phyloP scores from a whole-genome alignment of 1,140 invertebrate species.

The Maniola jurtina region DNA sequence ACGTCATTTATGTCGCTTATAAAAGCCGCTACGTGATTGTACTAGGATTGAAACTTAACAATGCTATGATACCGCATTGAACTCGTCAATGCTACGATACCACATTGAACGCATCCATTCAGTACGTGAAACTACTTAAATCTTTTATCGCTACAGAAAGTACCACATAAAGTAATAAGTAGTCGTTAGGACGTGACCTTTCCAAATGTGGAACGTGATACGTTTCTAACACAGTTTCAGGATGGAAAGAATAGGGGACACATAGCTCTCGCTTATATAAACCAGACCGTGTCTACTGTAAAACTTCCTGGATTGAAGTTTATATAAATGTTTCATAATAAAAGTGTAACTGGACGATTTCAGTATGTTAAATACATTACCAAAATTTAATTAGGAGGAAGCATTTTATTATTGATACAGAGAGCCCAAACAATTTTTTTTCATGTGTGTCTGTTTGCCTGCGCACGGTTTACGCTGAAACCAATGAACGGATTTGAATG shows the following conservation, averaged over 20 bases:
- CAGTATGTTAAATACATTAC: too few species aligned
- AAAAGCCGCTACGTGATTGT: too few species aligned
- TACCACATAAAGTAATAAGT: constrained; percentile 33
- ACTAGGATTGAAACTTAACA: too few species aligned
- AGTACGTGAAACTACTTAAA: constrained; percentile 1
- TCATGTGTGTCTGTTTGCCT: too few species aligned
- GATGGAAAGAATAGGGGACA: constrained; percentile 23
- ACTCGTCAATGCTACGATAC: not conserved
- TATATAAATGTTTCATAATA: too few species aligned
- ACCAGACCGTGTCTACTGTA: not conserved
- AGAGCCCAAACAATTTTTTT: too few species aligned
- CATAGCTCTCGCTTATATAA: not conserved
- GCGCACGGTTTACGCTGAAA: too few species aligned
- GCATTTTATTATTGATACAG: too few species aligned
- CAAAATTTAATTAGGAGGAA: too few species aligned
- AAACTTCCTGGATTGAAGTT: not conserved
- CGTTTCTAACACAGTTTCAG: constrained; percentile 30
- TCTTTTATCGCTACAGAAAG: constrained; percentile 18
- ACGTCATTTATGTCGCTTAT: too few species aligned
- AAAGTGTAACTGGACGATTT: too few species aligned
- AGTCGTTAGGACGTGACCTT: constrained; percentile 41
- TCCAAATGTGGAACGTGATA: constrained; percentile 42
- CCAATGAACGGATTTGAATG: too few species aligned
- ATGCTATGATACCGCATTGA: not conserved
- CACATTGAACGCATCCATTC: not conserved